Percentiles rank a stretch among this genome's conserved stretches.
Evolutionary conservation across 1,140 invertebrate species (phyloP).

Genomic region (Anastatus disparis): DNA sequence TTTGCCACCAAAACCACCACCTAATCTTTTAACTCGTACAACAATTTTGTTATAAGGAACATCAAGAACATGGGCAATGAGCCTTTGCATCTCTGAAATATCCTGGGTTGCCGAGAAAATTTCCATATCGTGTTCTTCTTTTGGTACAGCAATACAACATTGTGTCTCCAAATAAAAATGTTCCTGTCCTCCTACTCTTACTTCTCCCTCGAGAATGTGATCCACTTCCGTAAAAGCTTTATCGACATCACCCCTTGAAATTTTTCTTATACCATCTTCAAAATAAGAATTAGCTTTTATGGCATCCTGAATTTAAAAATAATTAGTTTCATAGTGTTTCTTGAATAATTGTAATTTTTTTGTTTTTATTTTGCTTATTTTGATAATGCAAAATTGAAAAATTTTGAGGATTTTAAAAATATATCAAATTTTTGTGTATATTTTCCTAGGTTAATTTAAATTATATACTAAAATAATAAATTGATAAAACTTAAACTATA

Average conservation of each 20-base stretch:
- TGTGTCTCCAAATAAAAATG: slow-evolving; percentile 96
- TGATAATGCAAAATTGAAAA: no score
- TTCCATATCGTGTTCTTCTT: slow-evolving; percentile 86
- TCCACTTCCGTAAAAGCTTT: slow-evolving; percentile 73
- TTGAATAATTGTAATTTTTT: neutral
- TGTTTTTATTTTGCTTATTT: no score
- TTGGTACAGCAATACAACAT: slow-evolving; percentile 77
- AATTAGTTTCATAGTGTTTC: neutral
- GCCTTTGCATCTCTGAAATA: slow-evolving; percentile 79
- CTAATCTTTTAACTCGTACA: slow-evolving; percentile 84
- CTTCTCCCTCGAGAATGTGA: slow-evolving; percentile 76
- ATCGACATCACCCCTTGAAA: slow-evolving; percentile 75
- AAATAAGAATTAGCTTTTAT: slow-evolving; percentile 78
- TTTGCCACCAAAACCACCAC: slow-evolving; percentile 96
- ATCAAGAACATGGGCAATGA: slow-evolving; percentile 76
- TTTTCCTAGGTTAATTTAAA: no score
- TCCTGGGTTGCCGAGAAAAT: slow-evolving; percentile 84
- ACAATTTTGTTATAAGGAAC: slow-evolving; percentile 80
- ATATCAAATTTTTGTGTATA: no score
- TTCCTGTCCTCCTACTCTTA: slow-evolving; percentile 89
- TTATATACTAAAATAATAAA: no score
- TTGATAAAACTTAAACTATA: no score
- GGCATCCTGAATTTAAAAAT: slow-evolving; percentile 70
- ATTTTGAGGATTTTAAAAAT: no score
- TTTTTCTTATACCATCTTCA: slow-evolving; percentile 62